Evolutionary conservation across 2,797 vertebrate genomes (phyloP).

Genomic region (Hoplostethus atlanticus): DNA sequence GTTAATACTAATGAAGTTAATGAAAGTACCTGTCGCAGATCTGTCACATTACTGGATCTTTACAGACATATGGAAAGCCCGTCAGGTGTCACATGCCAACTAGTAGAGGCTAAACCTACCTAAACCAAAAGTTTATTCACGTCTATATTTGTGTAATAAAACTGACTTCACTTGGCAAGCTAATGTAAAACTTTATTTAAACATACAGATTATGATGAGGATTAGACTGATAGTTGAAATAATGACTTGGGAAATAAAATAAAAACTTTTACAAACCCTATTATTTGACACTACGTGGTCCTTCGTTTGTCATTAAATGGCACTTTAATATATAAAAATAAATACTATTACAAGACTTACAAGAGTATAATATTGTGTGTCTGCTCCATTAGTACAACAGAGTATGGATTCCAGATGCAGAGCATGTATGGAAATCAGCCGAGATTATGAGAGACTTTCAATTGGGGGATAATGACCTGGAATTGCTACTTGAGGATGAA

Average conservation of each 20-base stretch:
- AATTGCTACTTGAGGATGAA: conserved; percentile 91
- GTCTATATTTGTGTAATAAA: too few species aligned
- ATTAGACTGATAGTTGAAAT: background rate
- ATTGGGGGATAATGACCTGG: conserved; percentile 83
- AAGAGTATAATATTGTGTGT: background rate
- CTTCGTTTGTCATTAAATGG: background rate
- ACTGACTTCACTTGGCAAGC: background rate
- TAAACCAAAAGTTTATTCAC: too few species aligned
- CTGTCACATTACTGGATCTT: background rate
- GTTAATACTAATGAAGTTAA: background rate
- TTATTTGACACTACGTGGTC: too few species aligned
- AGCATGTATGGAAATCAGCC: conserved; percentile 96
- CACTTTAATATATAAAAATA: background rate
- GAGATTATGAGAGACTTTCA: conserved; percentile 91
- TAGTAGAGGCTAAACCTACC: too few species aligned
- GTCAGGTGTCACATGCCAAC: background rate
- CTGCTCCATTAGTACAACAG: conserved; percentile 90
- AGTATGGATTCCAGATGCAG: conserved; percentile 94
- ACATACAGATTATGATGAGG: background rate
- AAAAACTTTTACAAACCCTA: too few species aligned
- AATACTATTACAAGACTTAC: background rate
- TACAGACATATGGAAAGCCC: background rate
- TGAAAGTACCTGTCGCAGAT: too few species aligned
- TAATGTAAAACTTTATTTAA: background rate
- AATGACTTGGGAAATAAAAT: too few species aligned